Conservation (phyloP, 2,113 vertebrate genomes). For the Vidua macroura region DNA sequence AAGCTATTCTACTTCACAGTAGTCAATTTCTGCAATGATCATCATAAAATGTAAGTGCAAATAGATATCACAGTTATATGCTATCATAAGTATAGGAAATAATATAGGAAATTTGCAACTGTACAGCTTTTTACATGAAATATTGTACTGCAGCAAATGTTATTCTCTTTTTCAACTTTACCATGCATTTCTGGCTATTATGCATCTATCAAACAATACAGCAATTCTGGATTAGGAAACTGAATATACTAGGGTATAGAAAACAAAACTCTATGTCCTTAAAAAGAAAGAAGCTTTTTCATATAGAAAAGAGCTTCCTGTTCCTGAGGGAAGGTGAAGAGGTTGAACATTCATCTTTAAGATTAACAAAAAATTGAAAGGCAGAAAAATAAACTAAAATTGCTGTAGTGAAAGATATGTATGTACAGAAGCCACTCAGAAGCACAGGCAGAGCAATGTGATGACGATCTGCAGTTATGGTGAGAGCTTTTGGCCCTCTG, state of each 20-base stretch:
- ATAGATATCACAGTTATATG: neutral
- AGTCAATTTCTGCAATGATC: neutral
- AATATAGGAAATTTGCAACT: neutral
- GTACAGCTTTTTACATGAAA: neutral
- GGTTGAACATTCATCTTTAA: neutral
- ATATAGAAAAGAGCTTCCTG: neutral
- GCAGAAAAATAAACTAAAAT: neutral
- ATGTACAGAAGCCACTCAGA: neutral
- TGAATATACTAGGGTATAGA: neutral
- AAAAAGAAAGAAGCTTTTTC: neutral
- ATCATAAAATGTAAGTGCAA: conserved; percentile 5
- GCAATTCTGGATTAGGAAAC: neutral
- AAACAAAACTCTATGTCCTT: neutral
- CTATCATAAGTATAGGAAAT: neutral
- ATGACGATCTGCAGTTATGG: neutral
- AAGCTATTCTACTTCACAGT: neutral
- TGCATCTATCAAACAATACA: neutral
- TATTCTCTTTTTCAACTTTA: neutral
- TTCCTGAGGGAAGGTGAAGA: neutral
- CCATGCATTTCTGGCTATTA: neutral
- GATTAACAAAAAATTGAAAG: neutral
- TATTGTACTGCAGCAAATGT: neutral
- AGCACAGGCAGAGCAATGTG: neutral
- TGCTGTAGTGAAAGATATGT: neutral
- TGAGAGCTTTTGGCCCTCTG: neutral